Percentiles rank a stretch among this genome's conserved stretches.
These are phyloP conservation scores for Tenodera sinensis DNA, from an alignment of 2,888 invertebrate genomes.

Conservation along the genomic window DNA sequence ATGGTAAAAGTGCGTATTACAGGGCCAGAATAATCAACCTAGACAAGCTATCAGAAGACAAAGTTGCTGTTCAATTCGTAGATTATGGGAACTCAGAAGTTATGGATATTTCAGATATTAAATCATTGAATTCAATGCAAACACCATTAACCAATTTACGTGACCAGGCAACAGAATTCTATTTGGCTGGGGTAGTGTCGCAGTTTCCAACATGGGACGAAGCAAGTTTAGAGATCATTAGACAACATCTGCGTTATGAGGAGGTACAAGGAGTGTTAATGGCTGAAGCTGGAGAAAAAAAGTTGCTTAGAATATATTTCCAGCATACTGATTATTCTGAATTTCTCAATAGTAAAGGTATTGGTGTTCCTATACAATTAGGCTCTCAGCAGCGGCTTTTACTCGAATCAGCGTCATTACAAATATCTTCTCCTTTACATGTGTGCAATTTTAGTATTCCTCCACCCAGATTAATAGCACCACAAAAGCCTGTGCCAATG, in stretches of 20 bases:
- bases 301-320: constrained; percentile 37
- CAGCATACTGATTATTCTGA: constrained; percentile 37
- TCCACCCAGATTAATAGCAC: constrained; percentile 9
- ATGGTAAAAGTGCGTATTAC: constrained; percentile 55
- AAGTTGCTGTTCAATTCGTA: constrained; percentile 63
- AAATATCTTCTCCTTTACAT: constrained; percentile 14
- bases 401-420: background rate
- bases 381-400: constrained; percentile 28
- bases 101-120: constrained; percentile 56
- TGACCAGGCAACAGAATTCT: constrained; percentile 58
- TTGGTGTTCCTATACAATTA: constrained; percentile 36
- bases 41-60: constrained; percentile 48
- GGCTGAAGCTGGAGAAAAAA: constrained; percentile 27
- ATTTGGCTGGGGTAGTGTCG: constrained; percentile 55
- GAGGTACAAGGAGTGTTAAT: constrained; percentile 42
- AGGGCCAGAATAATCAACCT: constrained; percentile 58
- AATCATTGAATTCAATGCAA: constrained; percentile 55
- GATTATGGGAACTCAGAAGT: constrained; percentile 64
- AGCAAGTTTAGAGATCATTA: constrained; percentile 45
- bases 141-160: constrained; percentile 45
- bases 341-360: constrained; percentile 35
- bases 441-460: background rate
- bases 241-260: constrained; percentile 44
- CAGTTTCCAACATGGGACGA: constrained; percentile 54
- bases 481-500: constrained; percentile 29